phyloP scores from a whole-genome alignment of 2,888 invertebrate genomes.

The Cremastinae sp. region DNA sequence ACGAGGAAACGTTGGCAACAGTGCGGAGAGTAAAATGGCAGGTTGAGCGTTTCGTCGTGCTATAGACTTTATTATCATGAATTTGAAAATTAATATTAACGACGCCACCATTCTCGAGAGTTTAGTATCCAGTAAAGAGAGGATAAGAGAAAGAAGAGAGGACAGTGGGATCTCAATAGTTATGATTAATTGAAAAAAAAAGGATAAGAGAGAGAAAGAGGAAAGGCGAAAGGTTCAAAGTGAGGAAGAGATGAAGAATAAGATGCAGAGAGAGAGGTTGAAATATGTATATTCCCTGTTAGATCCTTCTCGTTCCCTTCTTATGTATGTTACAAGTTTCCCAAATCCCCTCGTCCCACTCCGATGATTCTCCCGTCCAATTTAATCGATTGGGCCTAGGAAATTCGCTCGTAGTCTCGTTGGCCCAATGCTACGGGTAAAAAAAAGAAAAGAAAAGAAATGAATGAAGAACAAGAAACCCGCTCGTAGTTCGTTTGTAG shows the following conservation, averaged over 20 bases:
- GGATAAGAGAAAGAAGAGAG: conserved; percentile 38
- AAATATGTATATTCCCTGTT: conserved; percentile 72
- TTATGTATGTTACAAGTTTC: conserved; percentile 9
- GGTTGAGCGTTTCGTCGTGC: conserved; percentile 74
- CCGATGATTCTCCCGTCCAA: conserved; percentile 66
- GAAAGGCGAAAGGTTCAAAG: conserved; percentile 70
- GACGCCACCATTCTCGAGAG: conserved; percentile 74
- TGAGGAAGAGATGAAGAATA: conserved; percentile 1
- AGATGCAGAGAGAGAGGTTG: neutral
- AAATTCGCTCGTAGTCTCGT: conserved; percentile 66
- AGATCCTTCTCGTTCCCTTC: conserved; percentile 65
- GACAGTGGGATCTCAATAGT: conserved; percentile 75
- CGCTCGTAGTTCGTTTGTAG: conserved; percentile 68
- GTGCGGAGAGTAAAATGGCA: conserved; percentile 60
- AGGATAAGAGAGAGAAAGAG: conserved; percentile 32
- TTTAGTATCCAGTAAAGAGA: conserved; percentile 70
- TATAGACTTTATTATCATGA: conserved; percentile 78
- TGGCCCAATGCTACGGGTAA: conserved; percentile 64
- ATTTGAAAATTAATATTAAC: conserved; percentile 74
- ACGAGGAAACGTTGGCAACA: conserved; percentile 73
- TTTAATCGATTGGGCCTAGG: conserved; percentile 70
- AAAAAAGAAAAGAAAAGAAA: conserved; percentile 35
- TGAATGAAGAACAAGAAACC: conserved; percentile 29
- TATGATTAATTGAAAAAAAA: conserved; percentile 71
- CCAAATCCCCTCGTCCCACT: conserved; percentile 47